Conservation (phyloP, 2,113 vertebrate species). For the Ptychochromis oligacanthus region DNA sequence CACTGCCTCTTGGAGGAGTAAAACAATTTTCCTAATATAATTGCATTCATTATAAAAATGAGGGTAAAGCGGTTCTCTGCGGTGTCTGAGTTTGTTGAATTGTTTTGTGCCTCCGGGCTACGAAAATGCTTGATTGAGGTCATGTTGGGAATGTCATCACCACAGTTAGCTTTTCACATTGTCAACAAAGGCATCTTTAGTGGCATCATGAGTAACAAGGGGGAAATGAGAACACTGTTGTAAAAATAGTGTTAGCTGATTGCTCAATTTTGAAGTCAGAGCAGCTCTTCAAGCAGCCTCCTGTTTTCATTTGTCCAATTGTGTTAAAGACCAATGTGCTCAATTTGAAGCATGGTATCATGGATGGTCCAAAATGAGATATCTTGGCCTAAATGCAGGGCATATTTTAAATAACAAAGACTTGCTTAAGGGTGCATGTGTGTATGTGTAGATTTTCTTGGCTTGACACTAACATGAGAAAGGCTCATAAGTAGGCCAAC, state of each 20-base stretch:
- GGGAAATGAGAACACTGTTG: slow-evolving; percentile 28
- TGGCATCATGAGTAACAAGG: slow-evolving; percentile 31
- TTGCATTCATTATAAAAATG: slow-evolving; percentile 61
- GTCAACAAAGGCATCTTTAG: slow-evolving; percentile 65
- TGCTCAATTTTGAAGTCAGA: slow-evolving; percentile 42
- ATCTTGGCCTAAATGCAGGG: slow-evolving; percentile 13
- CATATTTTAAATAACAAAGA: slow-evolving; percentile 43
- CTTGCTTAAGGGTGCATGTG: slow-evolving; percentile 24
- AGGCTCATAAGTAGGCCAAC: slow-evolving; percentile 70
- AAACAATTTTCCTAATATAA: slow-evolving; percentile 45
- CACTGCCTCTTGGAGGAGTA: slow-evolving; percentile 17
- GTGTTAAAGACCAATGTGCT: slow-evolving; percentile 9
- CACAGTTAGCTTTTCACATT: slow-evolving; percentile 56
- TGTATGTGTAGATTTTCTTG: slow-evolving; percentile 42
- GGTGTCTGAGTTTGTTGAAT: slow-evolving; percentile 49
- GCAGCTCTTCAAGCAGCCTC: background rate
- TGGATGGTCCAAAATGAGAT: slow-evolving; percentile 30
- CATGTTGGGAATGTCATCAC: slow-evolving; percentile 64
- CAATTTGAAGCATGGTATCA: slow-evolving; percentile 10
- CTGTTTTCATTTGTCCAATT: slow-evolving; percentile 17
- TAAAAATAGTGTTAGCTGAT: slow-evolving; percentile 41
- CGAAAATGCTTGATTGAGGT: slow-evolving; percentile 72
- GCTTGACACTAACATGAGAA: slow-evolving; percentile 56
- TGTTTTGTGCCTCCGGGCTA: slow-evolving; percentile 59
- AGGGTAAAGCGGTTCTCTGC: slow-evolving; percentile 55